Percentiles rank a stretch among this genome's conserved stretches.
Conservation (phyloP, 2,797 vertebrate species). For the Stomatorhinus walkeri region DNA sequence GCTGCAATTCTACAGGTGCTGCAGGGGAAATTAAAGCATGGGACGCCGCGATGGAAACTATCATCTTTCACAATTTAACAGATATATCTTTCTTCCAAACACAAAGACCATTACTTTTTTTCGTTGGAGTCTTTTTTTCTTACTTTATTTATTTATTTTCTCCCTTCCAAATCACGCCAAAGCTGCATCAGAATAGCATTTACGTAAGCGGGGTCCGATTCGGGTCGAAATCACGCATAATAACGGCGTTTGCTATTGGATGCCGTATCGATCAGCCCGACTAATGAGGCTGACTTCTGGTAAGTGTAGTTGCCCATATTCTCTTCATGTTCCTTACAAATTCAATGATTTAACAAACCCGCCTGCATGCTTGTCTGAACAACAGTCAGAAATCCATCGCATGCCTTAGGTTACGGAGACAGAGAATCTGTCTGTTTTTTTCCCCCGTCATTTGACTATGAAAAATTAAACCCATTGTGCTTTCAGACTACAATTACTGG, state of each 20-base stretch:
- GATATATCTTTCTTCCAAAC: not conserved
- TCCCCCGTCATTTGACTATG: not conserved
- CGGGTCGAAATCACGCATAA: not conserved
- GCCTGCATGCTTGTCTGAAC: not conserved
- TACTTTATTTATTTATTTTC: not conserved
- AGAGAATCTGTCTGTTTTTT: not conserved
- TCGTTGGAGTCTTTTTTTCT: not conserved
- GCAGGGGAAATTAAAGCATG: not conserved
- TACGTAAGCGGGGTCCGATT: not conserved
- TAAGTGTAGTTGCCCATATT: not conserved
- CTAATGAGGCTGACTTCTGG: not conserved
- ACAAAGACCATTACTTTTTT: not conserved
- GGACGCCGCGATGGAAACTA: not conserved
- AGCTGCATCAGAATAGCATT: not conserved
- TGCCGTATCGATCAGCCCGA: not conserved
- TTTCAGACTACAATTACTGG: not conserved
- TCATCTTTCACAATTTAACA: constrained; percentile 15
- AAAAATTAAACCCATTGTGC: not conserved
- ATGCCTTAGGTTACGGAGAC: not conserved
- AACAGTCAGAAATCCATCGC: constrained; percentile 1
- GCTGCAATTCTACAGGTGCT: constrained; percentile 8
- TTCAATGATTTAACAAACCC: not conserved
- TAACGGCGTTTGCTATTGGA: not conserved
- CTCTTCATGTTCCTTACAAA: not conserved
- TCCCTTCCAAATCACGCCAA: not conserved